Percentiles rank a stretch among this genome's conserved stretches.
Evolutionary conservation across 2,113 vertebrate species (phyloP).

Genomic region (human (Homo sapiens)): DNA sequence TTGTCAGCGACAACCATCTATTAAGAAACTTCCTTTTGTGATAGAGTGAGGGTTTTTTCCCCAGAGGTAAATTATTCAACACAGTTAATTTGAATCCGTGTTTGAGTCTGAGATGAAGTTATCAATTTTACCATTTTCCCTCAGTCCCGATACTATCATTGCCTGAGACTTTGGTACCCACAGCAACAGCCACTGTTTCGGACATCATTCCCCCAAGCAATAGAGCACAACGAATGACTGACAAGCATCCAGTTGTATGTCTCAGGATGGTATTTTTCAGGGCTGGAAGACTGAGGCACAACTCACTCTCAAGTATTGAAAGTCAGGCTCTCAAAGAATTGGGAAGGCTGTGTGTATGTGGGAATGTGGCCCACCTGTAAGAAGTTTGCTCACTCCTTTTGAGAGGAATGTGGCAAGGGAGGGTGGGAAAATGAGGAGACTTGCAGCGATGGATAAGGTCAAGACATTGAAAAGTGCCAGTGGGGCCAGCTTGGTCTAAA

Average conservation of each 20-base stretch:
- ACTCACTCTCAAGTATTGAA: background rate
- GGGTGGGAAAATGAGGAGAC: background rate
- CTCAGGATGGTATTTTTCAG: background rate
- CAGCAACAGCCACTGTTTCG: constrained; percentile 76
- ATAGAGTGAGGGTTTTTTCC: constrained; percentile 47
- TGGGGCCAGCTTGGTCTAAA: background rate
- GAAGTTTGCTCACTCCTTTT: background rate
- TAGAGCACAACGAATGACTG: constrained; percentile 58
- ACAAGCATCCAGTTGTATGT: constrained; percentile 64
- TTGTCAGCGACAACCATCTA: constrained; percentile 58
- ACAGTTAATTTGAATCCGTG: constrained; percentile 78
- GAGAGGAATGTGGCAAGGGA: background rate
- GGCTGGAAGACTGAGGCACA: background rate
- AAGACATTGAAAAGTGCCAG: background rate
- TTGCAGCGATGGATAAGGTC: background rate
- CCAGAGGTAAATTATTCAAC: constrained; percentile 80
- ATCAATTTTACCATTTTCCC: constrained; percentile 72
- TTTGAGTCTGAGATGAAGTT: constrained; percentile 75
- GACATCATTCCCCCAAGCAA: constrained; percentile 20
- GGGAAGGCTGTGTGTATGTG: background rate
- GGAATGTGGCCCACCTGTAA: background rate
- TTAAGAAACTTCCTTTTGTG: constrained; percentile 75
- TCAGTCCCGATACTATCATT: constrained; percentile 64
- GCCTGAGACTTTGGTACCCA: constrained; percentile 72
- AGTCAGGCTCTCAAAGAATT: background rate